Conservation (phyloP, 2,888 invertebrate genomes). For the Chelonus formosanus region DNA sequence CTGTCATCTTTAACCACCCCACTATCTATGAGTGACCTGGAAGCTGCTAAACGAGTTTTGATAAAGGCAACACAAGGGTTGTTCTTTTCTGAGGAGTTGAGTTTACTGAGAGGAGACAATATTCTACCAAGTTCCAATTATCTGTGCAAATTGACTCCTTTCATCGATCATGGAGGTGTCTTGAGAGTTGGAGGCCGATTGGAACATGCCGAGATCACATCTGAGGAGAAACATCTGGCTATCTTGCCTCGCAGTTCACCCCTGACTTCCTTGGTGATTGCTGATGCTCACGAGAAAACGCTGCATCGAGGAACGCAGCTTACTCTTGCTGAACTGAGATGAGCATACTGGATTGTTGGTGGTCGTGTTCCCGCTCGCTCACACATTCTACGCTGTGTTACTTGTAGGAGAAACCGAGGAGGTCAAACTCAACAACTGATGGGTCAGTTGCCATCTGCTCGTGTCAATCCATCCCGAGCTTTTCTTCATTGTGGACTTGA, state of each 20-base stretch:
- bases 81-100: conserved; percentile 16
- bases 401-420: neutral
- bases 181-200: conserved; percentile 35
- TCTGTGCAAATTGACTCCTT: conserved; percentile 20
- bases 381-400: conserved; percentile 29
- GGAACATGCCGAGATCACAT: conserved; percentile 18
- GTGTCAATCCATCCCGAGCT: conserved; percentile 26
- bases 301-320: too few species aligned
- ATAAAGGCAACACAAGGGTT: conserved; percentile 15
- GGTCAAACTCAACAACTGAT: conserved; percentile 43
- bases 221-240: conserved; percentile 25
- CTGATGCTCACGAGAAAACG: conserved; percentile 24
- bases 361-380: conserved; percentile 28
- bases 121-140: conserved; percentile 2
- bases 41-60: conserved; percentile 19
- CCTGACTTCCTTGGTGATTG: too few species aligned
- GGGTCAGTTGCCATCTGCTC: conserved; percentile 45
- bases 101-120: neutral
- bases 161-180: conserved; percentile 21
- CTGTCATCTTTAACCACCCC: neutral
- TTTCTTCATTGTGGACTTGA: conserved; percentile 35
- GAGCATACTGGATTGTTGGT: too few species aligned
- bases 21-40: conserved; percentile 22
- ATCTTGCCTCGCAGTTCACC: conserved; percentile 32
- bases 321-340: too few species aligned